phyloP scores from a whole-genome alignment of 2,888 invertebrate genomes.

The Mesochorus sp. region DNA sequence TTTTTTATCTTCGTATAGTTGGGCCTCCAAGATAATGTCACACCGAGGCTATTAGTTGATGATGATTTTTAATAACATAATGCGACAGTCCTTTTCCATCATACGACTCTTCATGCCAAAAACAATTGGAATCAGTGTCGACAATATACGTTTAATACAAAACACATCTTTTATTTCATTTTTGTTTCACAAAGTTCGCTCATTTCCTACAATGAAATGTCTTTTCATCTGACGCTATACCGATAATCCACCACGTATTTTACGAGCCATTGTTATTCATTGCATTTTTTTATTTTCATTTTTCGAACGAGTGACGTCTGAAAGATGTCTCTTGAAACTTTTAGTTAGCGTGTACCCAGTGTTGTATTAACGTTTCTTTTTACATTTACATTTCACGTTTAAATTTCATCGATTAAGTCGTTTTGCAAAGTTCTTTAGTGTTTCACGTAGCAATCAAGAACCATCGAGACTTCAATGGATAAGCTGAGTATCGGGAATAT shows the following conservation, averaged over 20 bases:
- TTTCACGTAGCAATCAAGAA: constrained; percentile 13
- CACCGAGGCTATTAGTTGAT: constrained; percentile 63
- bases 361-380: too few species aligned
- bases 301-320: too few species aligned
- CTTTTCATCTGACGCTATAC: too few species aligned
- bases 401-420: too few species aligned
- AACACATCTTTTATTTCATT: background rate
- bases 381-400: too few species aligned
- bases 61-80: constrained; percentile 64
- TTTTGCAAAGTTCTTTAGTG: background rate
- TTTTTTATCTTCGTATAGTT: background rate
- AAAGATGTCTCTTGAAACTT: too few species aligned
- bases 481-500: constrained; percentile 45
- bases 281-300: background rate
- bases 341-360: too few species aligned
- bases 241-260: too few species aligned
- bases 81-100: constrained; percentile 17
- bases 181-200: background rate
- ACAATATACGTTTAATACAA: background rate
- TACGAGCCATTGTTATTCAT: background rate
- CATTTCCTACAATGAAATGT: too few species aligned
- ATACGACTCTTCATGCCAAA: background rate
- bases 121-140: constrained; percentile 7
- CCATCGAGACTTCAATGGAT: constrained; percentile 51
- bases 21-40: background rate